Conservation (phyloP, 2,797 vertebrate genomes). For the Heterohyrax brucei region DNA sequence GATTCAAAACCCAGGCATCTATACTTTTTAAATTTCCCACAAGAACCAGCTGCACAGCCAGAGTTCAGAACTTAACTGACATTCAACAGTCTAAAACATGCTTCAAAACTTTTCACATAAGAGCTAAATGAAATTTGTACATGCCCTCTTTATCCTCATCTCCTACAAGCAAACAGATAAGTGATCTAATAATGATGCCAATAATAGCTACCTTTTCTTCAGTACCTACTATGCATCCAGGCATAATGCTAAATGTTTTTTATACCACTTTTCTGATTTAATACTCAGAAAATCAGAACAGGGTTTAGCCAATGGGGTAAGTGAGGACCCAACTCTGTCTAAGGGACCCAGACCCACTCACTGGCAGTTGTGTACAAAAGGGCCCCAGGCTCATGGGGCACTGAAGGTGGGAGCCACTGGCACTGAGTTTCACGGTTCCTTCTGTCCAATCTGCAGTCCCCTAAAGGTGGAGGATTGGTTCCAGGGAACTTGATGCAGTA, state of each 20-base stretch:
- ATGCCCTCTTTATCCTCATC: background rate
- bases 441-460: background rate
- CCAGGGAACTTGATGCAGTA: background rate
- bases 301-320: background rate
- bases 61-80: background rate
- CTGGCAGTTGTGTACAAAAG: background rate
- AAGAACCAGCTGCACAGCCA: background rate
- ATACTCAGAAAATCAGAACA: constrained; percentile 35
- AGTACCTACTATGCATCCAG: background rate
- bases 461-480: background rate
- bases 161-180: background rate
- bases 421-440: background rate
- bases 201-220: constrained; percentile 4
- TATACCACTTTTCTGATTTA: constrained; percentile 49
- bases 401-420: background rate
- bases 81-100: background rate
- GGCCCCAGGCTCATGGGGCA: background rate
- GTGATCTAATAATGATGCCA: background rate
- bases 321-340: background rate
- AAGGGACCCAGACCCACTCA: background rate
- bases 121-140: constrained; percentile 41
- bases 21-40: background rate
- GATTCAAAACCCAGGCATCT: background rate
- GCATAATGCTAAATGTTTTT: constrained; percentile 45
- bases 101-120: background rate